phyloP scores from a whole-genome alignment of 2,888 invertebrate genomes.

The Torymus auratus region DNA sequence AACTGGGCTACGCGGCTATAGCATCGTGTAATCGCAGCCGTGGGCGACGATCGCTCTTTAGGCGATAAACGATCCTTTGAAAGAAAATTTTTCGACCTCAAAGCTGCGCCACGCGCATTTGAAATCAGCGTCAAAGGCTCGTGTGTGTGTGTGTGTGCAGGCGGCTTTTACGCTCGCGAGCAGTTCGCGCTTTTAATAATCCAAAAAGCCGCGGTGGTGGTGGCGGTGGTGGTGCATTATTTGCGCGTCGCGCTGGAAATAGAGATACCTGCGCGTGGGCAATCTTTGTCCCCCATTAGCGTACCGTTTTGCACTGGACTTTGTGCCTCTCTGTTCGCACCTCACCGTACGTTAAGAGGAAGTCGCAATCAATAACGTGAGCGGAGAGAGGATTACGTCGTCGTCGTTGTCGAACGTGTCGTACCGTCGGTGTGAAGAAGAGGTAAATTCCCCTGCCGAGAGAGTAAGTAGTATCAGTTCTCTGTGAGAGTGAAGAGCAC shows the following conservation, averaged over 20 bases:
- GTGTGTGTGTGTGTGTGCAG: background rate
- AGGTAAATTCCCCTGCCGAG: too few relatives aligned
- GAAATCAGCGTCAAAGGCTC: slow-evolving; percentile 32
- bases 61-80: background rate
- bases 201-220: background rate
- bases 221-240: background rate
- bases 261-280: too few relatives aligned
- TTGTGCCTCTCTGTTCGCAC: too few relatives aligned
- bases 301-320: too few relatives aligned
- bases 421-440: too few relatives aligned
- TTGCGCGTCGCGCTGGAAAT: background rate
- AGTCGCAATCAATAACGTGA: slow-evolving; percentile 28
- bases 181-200: slow-evolving; percentile 37
- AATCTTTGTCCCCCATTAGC: too few relatives aligned
- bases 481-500: too few relatives aligned
- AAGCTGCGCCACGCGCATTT: slow-evolving; percentile 6
- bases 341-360: slow-evolving; percentile 7
- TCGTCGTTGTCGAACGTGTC: background rate
- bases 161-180: slow-evolving; percentile 14
- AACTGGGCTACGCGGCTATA: too few relatives aligned
- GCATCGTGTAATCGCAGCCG: too few relatives aligned
- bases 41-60: too few relatives aligned
- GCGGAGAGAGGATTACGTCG: slow-evolving; percentile 17
- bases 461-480: too few relatives aligned
- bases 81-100: slow-evolving; percentile 5